Base-by-base conservation (phyloP, 2,797 vertebrate genomes). In the Rhinatrema bivittatum region DNA sequence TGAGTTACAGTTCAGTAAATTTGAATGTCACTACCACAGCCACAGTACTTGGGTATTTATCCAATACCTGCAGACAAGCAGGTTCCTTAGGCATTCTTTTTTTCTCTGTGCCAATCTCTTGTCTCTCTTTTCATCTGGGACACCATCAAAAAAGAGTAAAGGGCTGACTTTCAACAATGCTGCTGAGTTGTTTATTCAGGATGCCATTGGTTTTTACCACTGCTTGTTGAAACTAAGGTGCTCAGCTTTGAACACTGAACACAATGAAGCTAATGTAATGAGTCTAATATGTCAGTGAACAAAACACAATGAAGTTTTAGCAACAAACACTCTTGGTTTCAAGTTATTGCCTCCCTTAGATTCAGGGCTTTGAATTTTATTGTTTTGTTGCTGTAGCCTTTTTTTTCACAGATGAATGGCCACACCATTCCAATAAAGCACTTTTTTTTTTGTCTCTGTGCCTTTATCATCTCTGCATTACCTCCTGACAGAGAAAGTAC, bases 211-310 rank as follows among this genome's bases (percentile, higher is more conserved):
- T 50, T 50, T 32, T 42, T 27, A 16, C 22, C 15, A 25, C 10
- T 12, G 26, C 21, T 20, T 44, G 29, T 27, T 33, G 31, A 63
- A 64, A 63, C 25, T 39, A 40, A 48, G 39, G 7, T 10, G 25
- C 43, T 62, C 29, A 7, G 54, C 53, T 53, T 25, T 10, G 27
- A 41, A 46, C 32, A 20, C 27, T 4, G 29, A 53, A 64, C 31
- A 16, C 54, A 47, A 56, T 70, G 61, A 62, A 65, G 76, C 65
- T 69, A 58, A 56, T 11, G 31, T 51, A 73, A 70, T 51, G 60
- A 65, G 43, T 20, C 41, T 49, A 57, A 64, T 17, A 3, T 39
- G 32, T 47, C 60, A 56, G 37, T 62, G 46, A 52, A 42, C 46
- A 55, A 61, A 59, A 58, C 37, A 39, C 32, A 10, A 20, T 25